phyloP scores from a whole-genome alignment of 2,888 invertebrate genomes.

The Mechanitis messenoides region DNA sequence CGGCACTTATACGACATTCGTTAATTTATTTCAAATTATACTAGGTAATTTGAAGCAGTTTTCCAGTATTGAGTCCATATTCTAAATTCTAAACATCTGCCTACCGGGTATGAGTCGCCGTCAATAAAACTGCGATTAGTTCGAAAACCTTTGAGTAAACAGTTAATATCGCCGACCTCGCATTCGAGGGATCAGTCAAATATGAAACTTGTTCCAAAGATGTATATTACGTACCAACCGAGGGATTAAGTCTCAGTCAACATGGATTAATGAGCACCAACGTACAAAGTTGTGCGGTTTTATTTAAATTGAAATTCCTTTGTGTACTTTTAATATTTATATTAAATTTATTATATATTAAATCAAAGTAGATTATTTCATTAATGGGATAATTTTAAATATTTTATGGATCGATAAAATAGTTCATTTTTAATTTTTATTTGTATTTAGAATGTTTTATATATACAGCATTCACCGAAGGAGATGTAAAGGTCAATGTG shows the following conservation, averaged over 20 bases:
- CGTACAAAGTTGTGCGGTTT: background rate
- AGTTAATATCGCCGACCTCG: conserved; percentile 49
- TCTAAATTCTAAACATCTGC: background rate
- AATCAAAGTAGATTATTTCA: too few species aligned
- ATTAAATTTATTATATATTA: too few species aligned
- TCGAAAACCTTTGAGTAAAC: conserved; percentile 36
- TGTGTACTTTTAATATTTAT: too few species aligned
- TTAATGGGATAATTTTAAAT: too few species aligned
- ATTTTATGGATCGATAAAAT: too few species aligned
- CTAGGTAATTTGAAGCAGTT: too few species aligned
- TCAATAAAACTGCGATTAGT: conserved; percentile 29
- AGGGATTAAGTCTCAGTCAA: conserved; percentile 56
- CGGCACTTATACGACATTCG: background rate
- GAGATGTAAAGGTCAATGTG: too few species aligned
- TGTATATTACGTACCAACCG: conserved; percentile 55
- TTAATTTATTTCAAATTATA: too few species aligned
- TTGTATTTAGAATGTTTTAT: too few species aligned
- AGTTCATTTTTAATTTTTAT: too few species aligned
- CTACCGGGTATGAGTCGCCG: background rate
- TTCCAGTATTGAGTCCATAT: background rate
- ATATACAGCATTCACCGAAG: too few species aligned
- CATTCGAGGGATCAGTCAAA: conserved; percentile 52
- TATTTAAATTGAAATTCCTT: too few species aligned
- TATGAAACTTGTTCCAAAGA: conserved; percentile 66
- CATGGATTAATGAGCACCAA: conserved; percentile 34